Evolutionary conservation across 2,888 invertebrate species (phyloP), one percentile per base, ranked within the genome.

Genomic region (Mantis religiosa): DNA sequence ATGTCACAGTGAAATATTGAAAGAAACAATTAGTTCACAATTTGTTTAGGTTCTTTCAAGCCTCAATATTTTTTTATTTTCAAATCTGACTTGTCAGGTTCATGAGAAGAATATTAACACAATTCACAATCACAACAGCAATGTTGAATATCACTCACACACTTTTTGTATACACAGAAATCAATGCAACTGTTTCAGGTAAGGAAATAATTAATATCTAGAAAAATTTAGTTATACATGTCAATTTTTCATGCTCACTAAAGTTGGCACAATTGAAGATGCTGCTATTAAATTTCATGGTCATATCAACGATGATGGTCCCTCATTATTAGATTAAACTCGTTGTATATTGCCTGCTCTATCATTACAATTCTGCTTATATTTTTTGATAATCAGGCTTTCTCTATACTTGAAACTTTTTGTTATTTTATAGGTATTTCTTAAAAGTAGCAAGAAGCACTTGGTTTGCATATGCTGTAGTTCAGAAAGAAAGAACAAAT

Each of bases 261-360:
- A 87, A 34, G 87, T 87, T 87, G 87, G 87, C 87, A 87, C 87
- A 87, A 82, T 87, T 87, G 82, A 87, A 87, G 82, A 87, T 82
- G 34, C 82, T 41, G 9, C 34, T 81, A n/a, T 34, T 87, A 87
- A 82, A 30, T 82, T 87, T 81, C 82, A 82, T 71, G 7, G 41
- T 82, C n/a, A n/a, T 82, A 34, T 82, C 34, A n/a, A 82, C 30
- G 28, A 34, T 41, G 41, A 15, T 87, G 87, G 87, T 87, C 87
- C 87, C 87, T 82, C 54, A 71, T 25, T 71, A 20, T 71, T 71
- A 71, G 54, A 71, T 71, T 71, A 71, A 71, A 71, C 54, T 71
- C 54, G 54, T 71, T 71, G 54, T 71, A 71, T 71, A 71, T 71
- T 71, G 20, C 25, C 6, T 71, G 25, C 20, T 71, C 25, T 71